Conservation (phyloP, 2,797 vertebrate species). For the Poecilia wingei region DNA sequence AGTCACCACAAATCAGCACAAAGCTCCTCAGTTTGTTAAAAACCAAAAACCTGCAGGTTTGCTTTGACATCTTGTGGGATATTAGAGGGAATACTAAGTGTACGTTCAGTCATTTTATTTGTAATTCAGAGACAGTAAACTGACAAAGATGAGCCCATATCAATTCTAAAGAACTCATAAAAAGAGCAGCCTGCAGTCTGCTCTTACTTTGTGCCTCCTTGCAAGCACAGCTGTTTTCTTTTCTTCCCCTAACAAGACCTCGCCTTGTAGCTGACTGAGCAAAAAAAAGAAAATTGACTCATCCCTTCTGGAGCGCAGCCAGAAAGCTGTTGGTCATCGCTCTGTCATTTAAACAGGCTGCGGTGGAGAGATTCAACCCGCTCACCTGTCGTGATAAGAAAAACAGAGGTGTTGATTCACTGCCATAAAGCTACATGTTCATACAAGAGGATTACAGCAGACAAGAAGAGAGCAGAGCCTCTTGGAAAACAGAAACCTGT, state of each 20-base stretch:
- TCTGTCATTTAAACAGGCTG: constrained; percentile 42
- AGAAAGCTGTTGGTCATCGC: constrained; percentile 61
- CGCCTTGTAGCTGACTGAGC: constrained; percentile 69
- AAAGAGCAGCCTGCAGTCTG: constrained; percentile 35
- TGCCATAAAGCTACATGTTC: constrained; percentile 31
- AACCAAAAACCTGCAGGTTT: constrained; percentile 3
- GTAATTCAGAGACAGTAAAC: constrained; percentile 34
- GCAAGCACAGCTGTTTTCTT: constrained; percentile 64
- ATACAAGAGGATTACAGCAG: constrained; percentile 12
- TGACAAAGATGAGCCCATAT: constrained; percentile 41
- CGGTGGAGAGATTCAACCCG: constrained; percentile 31
- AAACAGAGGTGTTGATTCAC: constrained; percentile 41
- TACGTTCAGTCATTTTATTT: background rate
- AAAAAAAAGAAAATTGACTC: constrained; percentile 54
- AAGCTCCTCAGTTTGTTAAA: constrained; percentile 18
- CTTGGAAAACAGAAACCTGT: constrained; percentile 33
- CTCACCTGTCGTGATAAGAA: constrained; percentile 48
- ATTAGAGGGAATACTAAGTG: background rate
- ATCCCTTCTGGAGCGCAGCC: constrained; percentile 59
- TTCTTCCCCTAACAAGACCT: constrained; percentile 44
- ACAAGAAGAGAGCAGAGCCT: constrained; percentile 16
- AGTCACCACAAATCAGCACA: constrained; percentile 48
- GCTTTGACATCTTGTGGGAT: constrained; percentile 6
- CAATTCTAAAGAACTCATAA: constrained; percentile 26
- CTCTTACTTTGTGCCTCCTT: constrained; percentile 48